Evolutionary conservation across 2,797 vertebrate genomes (phyloP).

Genomic region (Acanthis flammea): DNA sequence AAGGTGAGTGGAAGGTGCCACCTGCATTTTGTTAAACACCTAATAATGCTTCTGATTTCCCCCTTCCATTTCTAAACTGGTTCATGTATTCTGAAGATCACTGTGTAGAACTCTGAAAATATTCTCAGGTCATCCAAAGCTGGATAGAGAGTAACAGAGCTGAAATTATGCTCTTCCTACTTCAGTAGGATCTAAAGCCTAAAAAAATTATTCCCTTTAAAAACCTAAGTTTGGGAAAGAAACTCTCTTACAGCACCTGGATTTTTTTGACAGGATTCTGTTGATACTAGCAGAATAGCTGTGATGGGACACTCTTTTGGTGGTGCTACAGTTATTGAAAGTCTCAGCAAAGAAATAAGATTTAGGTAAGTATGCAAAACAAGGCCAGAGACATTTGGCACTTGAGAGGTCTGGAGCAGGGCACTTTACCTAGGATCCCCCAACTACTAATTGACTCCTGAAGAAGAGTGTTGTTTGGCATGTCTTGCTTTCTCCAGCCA

Average conservation of each 20-base stretch:
- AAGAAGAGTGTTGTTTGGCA: not conserved
- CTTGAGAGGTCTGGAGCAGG: not conserved
- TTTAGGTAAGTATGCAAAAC: slow-evolving; percentile 83
- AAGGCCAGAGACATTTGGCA: not conserved
- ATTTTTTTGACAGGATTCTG: slow-evolving; percentile 80
- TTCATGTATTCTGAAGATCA: not conserved
- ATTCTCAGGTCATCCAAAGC: not conserved
- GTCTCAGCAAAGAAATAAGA: slow-evolving; percentile 87
- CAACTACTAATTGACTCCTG: not conserved
- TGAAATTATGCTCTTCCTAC: not conserved
- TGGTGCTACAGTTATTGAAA: slow-evolving; percentile 88
- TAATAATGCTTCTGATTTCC: not conserved
- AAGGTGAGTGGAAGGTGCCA: slow-evolving; percentile 73
- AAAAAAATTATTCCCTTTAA: not conserved
- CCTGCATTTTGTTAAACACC: not conserved
- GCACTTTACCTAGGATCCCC: not conserved
- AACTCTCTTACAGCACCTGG: slow-evolving; percentile 25
- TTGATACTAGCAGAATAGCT: slow-evolving; percentile 85
- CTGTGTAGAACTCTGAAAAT: not conserved
- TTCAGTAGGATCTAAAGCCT: not conserved
- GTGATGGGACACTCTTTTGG: slow-evolving; percentile 94
- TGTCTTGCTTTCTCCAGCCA: not conserved
- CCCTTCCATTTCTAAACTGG: not conserved
- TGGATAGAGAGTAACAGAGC: not conserved
- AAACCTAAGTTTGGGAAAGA: not conserved